Evolutionary conservation across 2,797 vertebrate genomes (phyloP).

Genomic region (Phaenicophaeus curvirostris): DNA sequence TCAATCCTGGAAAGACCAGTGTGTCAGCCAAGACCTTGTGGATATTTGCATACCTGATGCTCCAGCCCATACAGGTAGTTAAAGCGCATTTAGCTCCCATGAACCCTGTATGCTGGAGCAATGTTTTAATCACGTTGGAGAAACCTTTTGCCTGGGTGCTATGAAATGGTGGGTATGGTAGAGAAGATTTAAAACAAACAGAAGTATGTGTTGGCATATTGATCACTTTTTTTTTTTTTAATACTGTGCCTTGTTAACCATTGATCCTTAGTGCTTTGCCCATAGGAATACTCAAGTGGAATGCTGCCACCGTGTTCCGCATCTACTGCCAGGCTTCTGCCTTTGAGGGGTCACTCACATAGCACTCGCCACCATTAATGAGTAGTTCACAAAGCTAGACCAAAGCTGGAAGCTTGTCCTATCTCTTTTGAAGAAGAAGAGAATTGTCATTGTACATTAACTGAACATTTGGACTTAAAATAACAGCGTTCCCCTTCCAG

Average conservation of each 20-base stretch:
- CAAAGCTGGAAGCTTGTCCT: background rate
- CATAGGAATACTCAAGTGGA: background rate
- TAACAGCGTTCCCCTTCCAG: background rate
- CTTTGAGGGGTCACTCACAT: background rate
- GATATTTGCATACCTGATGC: background rate
- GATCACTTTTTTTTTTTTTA: background rate
- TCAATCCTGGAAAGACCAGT: background rate
- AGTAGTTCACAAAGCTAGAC: background rate
- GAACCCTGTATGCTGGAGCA: background rate
- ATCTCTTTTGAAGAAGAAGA: background rate
- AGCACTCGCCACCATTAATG: background rate
- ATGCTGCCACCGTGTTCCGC: background rate
- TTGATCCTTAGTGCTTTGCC: background rate
- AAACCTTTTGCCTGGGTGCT: background rate
- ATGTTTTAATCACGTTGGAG: background rate
- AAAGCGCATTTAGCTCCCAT: background rate
- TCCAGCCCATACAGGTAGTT: background rate
- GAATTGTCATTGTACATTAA: background rate
- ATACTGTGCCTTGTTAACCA: background rate
- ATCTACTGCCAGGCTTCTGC: background rate
- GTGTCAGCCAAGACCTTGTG: background rate
- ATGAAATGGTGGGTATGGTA: background rate
- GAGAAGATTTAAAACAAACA: background rate
- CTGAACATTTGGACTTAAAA: constrained; percentile 23
- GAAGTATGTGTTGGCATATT: background rate